Percentiles rank a stretch among this genome's conserved stretches.
Evolutionary conservation across 2,888 invertebrate genomes (phyloP).

Genomic region (Acanthosepion lycidas): DNA sequence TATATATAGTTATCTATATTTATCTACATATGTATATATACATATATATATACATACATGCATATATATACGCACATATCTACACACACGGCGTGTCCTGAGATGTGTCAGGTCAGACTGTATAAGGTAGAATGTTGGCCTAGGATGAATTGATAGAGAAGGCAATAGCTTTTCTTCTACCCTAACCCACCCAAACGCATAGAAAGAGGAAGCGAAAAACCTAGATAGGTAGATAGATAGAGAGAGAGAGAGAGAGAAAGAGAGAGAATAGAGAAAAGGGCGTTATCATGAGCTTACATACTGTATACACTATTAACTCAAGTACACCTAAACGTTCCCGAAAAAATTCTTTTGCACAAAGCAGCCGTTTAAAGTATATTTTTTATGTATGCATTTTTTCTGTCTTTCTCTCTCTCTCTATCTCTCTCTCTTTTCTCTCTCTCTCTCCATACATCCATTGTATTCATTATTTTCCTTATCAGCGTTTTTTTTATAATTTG

Average conservation of each 20-base stretch:
- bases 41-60: neutral
- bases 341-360: neutral
- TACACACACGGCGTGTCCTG: neutral
- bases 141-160: neutral
- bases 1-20: neutral
- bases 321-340: neutral
- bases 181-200: neutral
- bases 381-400: neutral
- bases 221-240: neutral
- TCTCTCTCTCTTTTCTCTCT: neutral
- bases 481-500: too few species aligned
- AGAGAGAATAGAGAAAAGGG: neutral
- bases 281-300: neutral
- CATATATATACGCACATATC: neutral
- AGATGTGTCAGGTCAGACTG: constrained; percentile 33
- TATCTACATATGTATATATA: neutral
- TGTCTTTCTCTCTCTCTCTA: neutral
- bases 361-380: neutral
- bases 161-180: neutral
- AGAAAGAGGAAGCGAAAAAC: neutral
- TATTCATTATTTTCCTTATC: neutral
- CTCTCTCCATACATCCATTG: neutral
- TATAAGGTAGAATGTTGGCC: neutral
- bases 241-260: neutral
- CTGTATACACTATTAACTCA: neutral